Evolutionary conservation across 2,888 invertebrate species (phyloP).

Genomic region (Volucella inanis): DNA sequence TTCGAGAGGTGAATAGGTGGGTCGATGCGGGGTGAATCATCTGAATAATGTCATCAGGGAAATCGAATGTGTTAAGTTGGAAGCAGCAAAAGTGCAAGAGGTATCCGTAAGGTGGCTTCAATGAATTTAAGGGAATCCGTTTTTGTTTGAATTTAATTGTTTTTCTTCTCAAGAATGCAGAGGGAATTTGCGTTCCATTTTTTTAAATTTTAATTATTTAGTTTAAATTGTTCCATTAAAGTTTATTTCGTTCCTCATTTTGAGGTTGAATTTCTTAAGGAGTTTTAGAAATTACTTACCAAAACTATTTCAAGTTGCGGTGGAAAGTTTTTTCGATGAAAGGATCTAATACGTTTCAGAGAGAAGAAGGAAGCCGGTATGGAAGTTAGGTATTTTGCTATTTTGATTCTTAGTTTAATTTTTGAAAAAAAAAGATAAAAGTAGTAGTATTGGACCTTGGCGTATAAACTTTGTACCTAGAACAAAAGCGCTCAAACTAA

Average conservation of each 20-base stretch:
- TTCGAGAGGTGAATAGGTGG: neutral
- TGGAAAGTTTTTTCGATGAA: neutral
- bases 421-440: no score
- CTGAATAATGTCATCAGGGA: constrained; percentile 39
- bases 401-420: no score
- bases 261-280: neutral
- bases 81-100: constrained; percentile 19
- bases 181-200: neutral
- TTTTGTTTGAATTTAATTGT: constrained; percentile 42
- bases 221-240: constrained; percentile 15
- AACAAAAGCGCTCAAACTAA: no score
- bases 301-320: neutral
- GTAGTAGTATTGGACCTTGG: no score
- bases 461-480: no score
- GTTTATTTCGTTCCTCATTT: neutral
- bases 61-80: constrained; percentile 56
- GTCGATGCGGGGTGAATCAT: constrained; percentile 19
- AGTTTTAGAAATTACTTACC: constrained; percentile 7
- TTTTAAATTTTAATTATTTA: no score
- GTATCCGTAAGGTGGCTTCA: constrained; percentile 8
- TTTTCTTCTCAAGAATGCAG: constrained; percentile 6
- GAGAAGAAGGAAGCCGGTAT: no score
- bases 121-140: constrained; percentile 49
- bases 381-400: no score
- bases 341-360: no score